phyloP scores from a whole-genome alignment of 2,113 vertebrate species.

The Tricholaema leucomelas region DNA sequence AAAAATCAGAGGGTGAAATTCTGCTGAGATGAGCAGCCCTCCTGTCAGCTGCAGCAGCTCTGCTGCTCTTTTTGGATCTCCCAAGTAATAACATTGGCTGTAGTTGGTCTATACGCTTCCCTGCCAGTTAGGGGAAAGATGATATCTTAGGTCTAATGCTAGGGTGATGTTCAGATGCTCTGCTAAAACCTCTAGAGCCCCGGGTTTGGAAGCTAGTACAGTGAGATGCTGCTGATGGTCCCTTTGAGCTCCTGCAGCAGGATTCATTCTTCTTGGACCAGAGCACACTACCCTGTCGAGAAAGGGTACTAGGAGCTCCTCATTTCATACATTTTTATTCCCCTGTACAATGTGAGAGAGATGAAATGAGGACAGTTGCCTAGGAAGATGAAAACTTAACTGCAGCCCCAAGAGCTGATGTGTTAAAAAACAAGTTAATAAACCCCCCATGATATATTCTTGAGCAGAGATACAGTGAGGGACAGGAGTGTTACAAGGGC shows the following conservation, averaged over 20 bases:
- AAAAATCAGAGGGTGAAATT: background rate
- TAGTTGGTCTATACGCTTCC: background rate
- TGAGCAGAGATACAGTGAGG: background rate
- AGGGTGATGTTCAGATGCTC: background rate
- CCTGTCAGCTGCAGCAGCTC: rapidly evolving
- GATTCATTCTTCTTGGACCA: background rate
- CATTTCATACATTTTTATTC: background rate
- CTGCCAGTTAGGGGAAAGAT: background rate
- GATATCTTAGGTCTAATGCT: background rate
- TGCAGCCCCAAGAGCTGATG: background rate
- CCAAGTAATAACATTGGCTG: background rate
- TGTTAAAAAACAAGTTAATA: background rate
- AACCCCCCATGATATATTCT: background rate
- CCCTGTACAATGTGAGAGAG: background rate
- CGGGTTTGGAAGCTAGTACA: background rate
- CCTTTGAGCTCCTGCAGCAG: background rate
- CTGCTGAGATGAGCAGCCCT: background rate
- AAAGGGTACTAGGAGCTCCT: background rate
- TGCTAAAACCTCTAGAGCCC: background rate
- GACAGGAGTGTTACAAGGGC: background rate
- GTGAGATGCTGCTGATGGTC: background rate
- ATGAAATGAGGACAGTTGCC: background rate
- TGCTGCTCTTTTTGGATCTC: background rate
- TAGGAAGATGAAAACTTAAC: background rate
- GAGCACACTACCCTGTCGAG: rapidly evolving